These are phyloP conservation scores for Agonum fuliginosum DNA, from an alignment of 2,888 invertebrate genomes.

Conservation along the genomic window DNA sequence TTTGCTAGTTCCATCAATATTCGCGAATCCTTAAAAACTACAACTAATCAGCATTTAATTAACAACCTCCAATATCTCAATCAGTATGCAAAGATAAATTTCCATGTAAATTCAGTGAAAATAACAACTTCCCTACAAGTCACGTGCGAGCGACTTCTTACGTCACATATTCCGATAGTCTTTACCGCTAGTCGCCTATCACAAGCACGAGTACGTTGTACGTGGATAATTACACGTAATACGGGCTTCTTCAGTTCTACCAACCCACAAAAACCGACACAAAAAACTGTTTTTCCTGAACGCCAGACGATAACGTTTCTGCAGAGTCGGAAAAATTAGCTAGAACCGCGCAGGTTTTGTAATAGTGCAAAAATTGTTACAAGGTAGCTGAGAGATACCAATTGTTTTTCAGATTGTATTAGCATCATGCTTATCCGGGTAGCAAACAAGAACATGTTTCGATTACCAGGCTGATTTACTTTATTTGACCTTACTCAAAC, in stretches of 20 bases:
- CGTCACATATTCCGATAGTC: slow-evolving; percentile 26
- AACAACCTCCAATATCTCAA: background rate
- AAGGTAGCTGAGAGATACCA: background rate
- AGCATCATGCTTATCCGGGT: background rate
- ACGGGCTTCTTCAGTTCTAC: background rate
- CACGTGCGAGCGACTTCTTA: slow-evolving; percentile 9
- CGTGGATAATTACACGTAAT: slow-evolving; percentile 51
- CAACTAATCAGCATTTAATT: slow-evolving; percentile 18
- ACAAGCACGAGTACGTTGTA: slow-evolving; percentile 29
- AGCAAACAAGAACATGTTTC: no score
- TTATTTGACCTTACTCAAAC: no score
- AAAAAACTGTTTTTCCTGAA: slow-evolving; percentile 25
- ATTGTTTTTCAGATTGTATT: background rate
- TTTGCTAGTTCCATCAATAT: background rate
- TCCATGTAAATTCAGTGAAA: slow-evolving; percentile 35
- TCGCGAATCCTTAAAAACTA: background rate
- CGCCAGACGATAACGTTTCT: slow-evolving; percentile 11
- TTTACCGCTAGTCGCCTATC: slow-evolving; percentile 5
- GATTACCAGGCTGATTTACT: no score
- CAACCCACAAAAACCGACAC: slow-evolving; percentile 20
- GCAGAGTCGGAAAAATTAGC: background rate
- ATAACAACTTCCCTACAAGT: background rate
- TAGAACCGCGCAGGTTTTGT: background rate
- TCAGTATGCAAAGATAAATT: slow-evolving; percentile 24
- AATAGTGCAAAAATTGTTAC: background rate